Base-by-base conservation (phyloP, 2,113 vertebrate species). In the Oreochromis tanganicae region DNA sequence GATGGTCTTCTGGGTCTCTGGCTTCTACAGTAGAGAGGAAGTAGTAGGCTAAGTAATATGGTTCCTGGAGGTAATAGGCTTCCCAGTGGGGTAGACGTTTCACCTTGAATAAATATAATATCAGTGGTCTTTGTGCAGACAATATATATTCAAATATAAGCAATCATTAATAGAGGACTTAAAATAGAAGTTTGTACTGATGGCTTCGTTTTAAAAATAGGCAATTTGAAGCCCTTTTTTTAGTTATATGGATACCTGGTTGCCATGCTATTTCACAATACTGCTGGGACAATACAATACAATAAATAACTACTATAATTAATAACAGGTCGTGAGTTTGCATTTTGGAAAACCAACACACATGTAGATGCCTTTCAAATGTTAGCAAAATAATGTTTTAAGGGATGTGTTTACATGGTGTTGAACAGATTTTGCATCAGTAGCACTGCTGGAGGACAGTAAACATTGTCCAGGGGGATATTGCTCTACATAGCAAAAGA, bases 1-100 rank as follows among this genome's bases (percentile, higher is more conserved):
- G 96, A 97, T 92, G 95, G 97, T 97, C 96, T 96, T 96, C 7
- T 29, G 4, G 12, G 24, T 50, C 56, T 2, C 14, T 9, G 24
- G 81, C 16, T 36, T 54, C 19, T 80, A 34, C 48, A 80, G 7
- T 6, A 14, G 19, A 14, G 19, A 55, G 32, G 32, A 80, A 55
- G 50, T 80, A 50, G 16, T 78, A 34, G 9, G 59, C 59, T 34
- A 19, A 16, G 41, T 75, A 17, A 48, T 4, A 52, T 57, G 54
- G 80, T 59, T 43, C 21, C 10, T 46, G 17, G 14, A 11, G 34
- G 36, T 19, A 27, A 43, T 57, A 38, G n/a, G 43, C 38, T 46
- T 50, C 41, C 24, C 71, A 50, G 9, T 32, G 16, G 43, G 3
- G 11, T 3, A 52, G 6, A 32, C 29, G 73, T 78, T 78, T 50